Percentiles rank a stretch among this genome's conserved stretches.
These are phyloP conservation scores for Brachypteracias leptosomus DNA, from an alignment of 2,113 vertebrate genomes.

Conservation along the genomic window DNA sequence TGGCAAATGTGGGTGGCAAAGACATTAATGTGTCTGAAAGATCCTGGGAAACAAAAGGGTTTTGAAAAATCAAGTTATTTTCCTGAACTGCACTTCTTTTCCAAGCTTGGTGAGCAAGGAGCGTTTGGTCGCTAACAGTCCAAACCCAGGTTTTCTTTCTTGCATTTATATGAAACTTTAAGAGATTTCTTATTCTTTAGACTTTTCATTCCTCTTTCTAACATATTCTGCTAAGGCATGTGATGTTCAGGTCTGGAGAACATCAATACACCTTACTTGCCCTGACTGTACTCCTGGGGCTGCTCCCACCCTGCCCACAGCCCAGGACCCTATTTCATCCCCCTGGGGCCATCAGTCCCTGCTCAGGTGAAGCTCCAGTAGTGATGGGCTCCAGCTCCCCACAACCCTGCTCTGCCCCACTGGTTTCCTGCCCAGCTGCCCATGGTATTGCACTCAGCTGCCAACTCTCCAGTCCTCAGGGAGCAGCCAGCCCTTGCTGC, in stretches of 20 bases:
- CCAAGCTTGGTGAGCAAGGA: neutral
- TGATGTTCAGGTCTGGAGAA: neutral
- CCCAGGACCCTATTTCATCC: neutral
- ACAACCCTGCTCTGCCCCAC: neutral
- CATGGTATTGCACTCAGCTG: accelerated
- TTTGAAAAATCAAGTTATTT: neutral
- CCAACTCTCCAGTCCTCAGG: neutral
- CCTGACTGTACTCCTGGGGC: neutral
- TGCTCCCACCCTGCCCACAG: neutral
- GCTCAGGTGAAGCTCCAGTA: neutral
- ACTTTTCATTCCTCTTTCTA: neutral
- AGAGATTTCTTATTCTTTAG: neutral
- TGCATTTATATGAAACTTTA: neutral
- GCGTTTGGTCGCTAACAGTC: neutral
- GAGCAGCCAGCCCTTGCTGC: neutral
- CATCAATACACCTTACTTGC: neutral
- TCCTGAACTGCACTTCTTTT: neutral
- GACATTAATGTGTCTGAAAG: neutral
- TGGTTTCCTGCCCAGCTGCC: neutral
- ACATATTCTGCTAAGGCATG: neutral
- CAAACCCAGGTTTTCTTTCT: neutral
- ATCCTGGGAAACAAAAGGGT: neutral
- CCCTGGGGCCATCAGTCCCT: neutral
- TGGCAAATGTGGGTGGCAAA: neutral
- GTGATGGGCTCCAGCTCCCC: neutral